Conservation (phyloP, 2,888 invertebrate species). For the Epirrhoe tristata region DNA sequence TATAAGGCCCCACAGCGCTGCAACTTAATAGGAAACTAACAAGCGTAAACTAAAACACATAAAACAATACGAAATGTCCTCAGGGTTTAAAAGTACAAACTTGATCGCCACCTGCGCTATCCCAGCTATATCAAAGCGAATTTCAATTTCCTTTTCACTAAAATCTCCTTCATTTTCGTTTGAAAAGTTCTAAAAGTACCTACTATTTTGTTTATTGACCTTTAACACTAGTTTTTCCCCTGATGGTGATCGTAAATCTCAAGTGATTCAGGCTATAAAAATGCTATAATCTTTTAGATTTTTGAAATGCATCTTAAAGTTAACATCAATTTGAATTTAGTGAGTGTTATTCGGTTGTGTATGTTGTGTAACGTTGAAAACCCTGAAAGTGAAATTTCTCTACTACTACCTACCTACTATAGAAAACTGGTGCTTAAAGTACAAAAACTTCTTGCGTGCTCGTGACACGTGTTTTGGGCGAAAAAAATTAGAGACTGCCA, state of each 20-base stretch:
- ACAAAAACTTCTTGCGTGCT: conserved; percentile 74
- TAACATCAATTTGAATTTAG: too few species aligned
- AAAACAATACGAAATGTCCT: conserved; percentile 63
- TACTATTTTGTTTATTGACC: conserved; percentile 70
- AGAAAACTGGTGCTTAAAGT: background rate
- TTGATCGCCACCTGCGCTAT: conserved; percentile 52
- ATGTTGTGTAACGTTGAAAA: too few species aligned
- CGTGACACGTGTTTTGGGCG: conserved; percentile 72
- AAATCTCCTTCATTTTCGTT: conserved; percentile 61
- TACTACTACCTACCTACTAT: too few species aligned
- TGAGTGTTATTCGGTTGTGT: too few species aligned
- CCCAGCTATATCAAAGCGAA: conserved; percentile 69
- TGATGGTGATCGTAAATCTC: too few species aligned
- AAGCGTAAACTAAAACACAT: conserved; percentile 73
- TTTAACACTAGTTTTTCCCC: conserved; percentile 6
- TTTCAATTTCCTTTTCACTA: conserved; percentile 70
- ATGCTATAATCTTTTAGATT: too few species aligned
- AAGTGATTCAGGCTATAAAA: too few species aligned
- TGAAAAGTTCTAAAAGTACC: conserved; percentile 63
- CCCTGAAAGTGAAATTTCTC: too few species aligned
- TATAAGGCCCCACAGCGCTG: conserved; percentile 62
- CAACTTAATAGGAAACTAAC: conserved; percentile 71
- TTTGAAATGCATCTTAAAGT: too few species aligned
- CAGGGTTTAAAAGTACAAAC: conserved; percentile 50
- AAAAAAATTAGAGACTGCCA: conserved; percentile 77